Base-by-base conservation (phyloP, 1,140 invertebrate genomes). In the Drosophila neocordata region DNA sequence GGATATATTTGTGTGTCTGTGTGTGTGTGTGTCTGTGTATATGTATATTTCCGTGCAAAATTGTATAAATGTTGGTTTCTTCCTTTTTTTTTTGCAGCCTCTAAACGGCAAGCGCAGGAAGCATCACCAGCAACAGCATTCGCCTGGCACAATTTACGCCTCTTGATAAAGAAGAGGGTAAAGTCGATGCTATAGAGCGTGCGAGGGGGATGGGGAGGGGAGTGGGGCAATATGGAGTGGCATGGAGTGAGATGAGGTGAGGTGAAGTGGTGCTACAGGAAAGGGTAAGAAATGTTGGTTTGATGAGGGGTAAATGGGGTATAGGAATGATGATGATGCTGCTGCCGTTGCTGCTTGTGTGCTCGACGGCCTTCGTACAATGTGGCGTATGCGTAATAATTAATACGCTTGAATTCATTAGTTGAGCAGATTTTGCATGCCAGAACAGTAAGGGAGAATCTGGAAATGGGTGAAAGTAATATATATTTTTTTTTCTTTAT, bases 371-470 rank as follows among this genome's bases (percentile, higher is more conserved):
- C 82, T 88, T 83, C 79, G 83, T 73, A 87, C 83, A 83, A 79
- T 77, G 75, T 88, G 83, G 83, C 83, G 83, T 87, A 88, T 87
- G 83, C 83, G 83, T 87, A 87, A 87, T 87, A 87, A 88, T 87
- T 88, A 88, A 87, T 87, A 88, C 83, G 83, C 83, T 89, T 87
- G 83, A 88, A 88, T 87, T 87, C 83, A 88, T 88, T 89, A 87
- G 83, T 88, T 87, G 78, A 79, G 82, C 82, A 79, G 83, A 87
- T 87, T 87, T 82, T 88, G 73, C 81, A 87, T 87, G 77, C 66
- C 77, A 81, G 51, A 68, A 73, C 83, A 68, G 51, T 58, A 58
- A 68, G 41, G 22, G 52, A 41, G 59, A 20, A 20, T 4, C 22
- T 24, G 56, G 31, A 18, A 55, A 18, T 51, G 24, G 52, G 24